A percentile compares a stretch with the other conserved stretches of the same genome.
phyloP scores from a whole-genome alignment of 2,888 invertebrate species.

The Conomelus anceps region DNA sequence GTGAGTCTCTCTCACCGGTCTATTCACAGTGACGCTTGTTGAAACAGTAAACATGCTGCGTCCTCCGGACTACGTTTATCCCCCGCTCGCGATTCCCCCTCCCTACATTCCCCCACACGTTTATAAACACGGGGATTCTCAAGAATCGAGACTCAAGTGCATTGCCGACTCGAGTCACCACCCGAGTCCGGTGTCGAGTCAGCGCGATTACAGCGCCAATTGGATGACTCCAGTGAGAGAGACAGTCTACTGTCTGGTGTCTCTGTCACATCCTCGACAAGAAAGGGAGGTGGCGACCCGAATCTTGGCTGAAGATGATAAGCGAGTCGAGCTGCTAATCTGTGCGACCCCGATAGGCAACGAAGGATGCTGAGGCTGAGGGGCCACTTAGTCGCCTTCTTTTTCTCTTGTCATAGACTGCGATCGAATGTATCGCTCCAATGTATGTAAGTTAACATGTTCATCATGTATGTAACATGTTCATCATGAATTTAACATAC shows the following conservation, averaged over 20 bases:
- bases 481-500: no score
- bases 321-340: background rate
- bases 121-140: no score
- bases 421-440: no score
- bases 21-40: background rate
- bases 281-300: background rate
- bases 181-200: no score
- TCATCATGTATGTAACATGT: no score
- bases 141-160: background rate
- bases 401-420: no score
- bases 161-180: background rate
- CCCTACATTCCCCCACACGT: background rate
- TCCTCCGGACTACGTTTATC: background rate
- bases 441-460: no score
- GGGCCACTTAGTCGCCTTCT: no score
- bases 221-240: background rate
- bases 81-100: background rate
- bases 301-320: background rate
- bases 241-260: background rate
- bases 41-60: background rate
- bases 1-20: background rate
- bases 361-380: background rate
- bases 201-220: no score
- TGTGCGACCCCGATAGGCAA: background rate
- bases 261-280: no score